Conservation (phyloP, 30 jellyfish, hydroid and myxozoan species). For the Euphysa ruthae region DNA sequence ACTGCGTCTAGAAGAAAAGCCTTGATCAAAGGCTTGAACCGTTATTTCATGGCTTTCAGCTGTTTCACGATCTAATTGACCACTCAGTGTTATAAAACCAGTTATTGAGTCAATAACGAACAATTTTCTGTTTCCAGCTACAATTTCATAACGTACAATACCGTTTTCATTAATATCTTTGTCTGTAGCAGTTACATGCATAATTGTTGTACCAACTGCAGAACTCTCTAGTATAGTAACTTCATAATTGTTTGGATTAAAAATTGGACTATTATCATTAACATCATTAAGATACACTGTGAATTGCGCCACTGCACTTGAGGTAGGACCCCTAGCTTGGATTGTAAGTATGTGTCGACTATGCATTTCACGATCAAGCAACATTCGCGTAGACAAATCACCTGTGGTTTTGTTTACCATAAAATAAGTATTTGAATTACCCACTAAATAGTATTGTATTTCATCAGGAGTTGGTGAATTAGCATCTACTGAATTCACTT, state of each 20-base stretch:
- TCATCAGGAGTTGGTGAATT: neutral
- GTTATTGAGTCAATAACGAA: constrained; percentile 17
- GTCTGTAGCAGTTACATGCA: constrained; percentile 49
- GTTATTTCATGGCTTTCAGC: constrained; percentile 23
- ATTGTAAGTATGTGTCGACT: neutral
- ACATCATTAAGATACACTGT: constrained; percentile 46
- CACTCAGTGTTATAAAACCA: constrained; percentile 35
- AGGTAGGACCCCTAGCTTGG: constrained; percentile 29
- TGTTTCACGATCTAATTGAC: constrained; percentile 43
- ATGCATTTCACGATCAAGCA: constrained; percentile 44
- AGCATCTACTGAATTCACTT: constrained; percentile 11
- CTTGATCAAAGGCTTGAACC: constrained; percentile 48
- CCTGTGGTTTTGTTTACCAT: constrained; percentile 39
- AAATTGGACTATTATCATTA: constrained; percentile 63
- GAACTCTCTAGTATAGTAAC: constrained; percentile 65
- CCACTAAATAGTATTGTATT: constrained; percentile 20
- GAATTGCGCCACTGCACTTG: constrained; percentile 8
- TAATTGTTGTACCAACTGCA: constrained; percentile 37
- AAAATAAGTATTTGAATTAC: constrained; percentile 23
- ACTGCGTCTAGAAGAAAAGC: constrained; percentile 5
- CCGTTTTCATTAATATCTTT: constrained; percentile 51
- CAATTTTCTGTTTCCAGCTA: constrained; percentile 18
- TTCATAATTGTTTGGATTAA: constrained; percentile 28
- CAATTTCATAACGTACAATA: constrained; percentile 20
- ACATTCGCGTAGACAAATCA: constrained; percentile 1